phyloP scores from a whole-genome alignment of 2,113 vertebrate species.

The Brienomyrus brachyistius region DNA sequence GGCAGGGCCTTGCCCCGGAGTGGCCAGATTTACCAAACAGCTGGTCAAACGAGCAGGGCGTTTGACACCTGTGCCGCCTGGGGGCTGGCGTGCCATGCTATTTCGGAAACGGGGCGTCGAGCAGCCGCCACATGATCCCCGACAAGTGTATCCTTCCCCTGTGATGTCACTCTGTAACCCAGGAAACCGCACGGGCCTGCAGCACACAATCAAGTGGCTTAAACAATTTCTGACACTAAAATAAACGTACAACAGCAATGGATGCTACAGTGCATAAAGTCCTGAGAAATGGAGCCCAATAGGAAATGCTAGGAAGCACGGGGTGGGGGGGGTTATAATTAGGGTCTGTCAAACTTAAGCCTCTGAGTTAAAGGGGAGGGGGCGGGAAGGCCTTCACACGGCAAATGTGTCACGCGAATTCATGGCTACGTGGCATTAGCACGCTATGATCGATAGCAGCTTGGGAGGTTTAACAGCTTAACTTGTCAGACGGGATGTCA shows the following conservation, averaged over 20 bases:
- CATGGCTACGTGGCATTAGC: not conserved
- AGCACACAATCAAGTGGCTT: not conserved
- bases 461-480: not conserved
- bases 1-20: not conserved
- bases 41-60: not conserved
- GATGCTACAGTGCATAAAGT: not conserved
- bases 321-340: not conserved
- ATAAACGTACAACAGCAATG: not conserved
- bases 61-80: slow-evolving; percentile 1
- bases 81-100: not conserved
- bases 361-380: not conserved
- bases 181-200: not conserved
- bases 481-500: not conserved
- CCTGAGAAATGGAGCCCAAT: not conserved
- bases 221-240: not conserved
- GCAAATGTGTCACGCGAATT: not conserved
- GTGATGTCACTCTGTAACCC: not conserved
- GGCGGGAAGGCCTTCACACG: not conserved
- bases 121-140: not conserved
- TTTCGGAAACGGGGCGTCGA: not conserved
- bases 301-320: not conserved
- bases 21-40: not conserved
- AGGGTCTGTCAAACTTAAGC: not conserved
- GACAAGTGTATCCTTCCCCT: not conserved
- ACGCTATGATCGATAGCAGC: not conserved